A percentile compares a stretch with the other conserved stretches of the same genome.
These are phyloP conservation scores for Brachionus angularis DNA, from an alignment of 1,140 invertebrate species.

Conservation along the genomic window DNA sequence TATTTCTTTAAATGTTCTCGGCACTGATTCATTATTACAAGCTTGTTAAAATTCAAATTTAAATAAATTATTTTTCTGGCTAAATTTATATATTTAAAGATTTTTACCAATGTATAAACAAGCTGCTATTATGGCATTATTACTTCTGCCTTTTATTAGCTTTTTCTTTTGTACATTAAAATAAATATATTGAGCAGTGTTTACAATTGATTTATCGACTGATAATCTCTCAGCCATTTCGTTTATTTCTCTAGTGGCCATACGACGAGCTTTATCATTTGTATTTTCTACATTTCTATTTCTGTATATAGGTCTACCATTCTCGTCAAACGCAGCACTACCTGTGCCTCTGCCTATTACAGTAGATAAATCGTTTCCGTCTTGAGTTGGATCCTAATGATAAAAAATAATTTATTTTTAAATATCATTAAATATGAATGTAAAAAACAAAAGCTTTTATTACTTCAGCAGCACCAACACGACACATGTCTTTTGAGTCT, in stretches of 20 bases:
- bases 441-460: no score
- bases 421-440: neutral
- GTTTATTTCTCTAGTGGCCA: constrained; percentile 14
- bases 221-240: constrained; percentile 25
- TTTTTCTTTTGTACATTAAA: constrained; percentile 37
- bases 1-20: constrained; percentile 87
- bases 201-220: constrained; percentile 30
- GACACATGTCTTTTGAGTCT: constrained; percentile 88
- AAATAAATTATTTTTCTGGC: constrained; percentile 89
- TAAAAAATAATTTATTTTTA: neutral
- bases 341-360: neutral
- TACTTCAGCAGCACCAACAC: constrained; percentile 75
- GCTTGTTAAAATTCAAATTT: constrained; percentile 98
- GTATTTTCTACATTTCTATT: constrained; percentile 13
- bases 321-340: constrained; percentile 23
- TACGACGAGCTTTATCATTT: neutral
- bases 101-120: neutral
- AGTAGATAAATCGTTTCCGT: constrained; percentile 14
- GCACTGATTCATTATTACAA: constrained; percentile 94
- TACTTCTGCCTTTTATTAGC: constrained; percentile 8
- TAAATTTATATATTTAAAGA: constrained; percentile 87
- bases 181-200: constrained; percentile 38
- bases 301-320: constrained; percentile 15
- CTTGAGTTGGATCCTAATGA: constrained; percentile 12
- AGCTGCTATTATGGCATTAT: constrained; percentile 21